A percentile compares a stretch with the other conserved stretches of the same genome.
Evolutionary conservation across 2,113 vertebrate genomes (phyloP).

Genomic region (Larimichthys polyactis): DNA sequence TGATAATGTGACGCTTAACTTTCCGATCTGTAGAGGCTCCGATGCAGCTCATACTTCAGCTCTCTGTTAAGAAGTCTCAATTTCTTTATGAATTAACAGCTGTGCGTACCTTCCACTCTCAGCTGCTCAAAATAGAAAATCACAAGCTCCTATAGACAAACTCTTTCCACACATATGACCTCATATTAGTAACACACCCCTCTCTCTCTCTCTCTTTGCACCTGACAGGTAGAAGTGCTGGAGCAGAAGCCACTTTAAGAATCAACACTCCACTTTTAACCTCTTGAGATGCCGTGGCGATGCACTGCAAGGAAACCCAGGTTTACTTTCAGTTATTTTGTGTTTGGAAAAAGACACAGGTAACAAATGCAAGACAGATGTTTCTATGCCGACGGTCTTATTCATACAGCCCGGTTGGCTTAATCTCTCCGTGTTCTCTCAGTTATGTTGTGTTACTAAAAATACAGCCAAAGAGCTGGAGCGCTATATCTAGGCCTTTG

Average conservation of each 20-base stretch:
- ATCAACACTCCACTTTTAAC: slow-evolving; percentile 8
- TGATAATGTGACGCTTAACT: not conserved
- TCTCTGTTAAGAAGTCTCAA: not conserved
- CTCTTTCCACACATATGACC: not conserved
- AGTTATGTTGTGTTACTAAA: slow-evolving; percentile 72
- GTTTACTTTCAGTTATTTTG: not conserved
- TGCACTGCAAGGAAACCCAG: not conserved
- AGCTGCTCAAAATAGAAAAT: slow-evolving; percentile 1
- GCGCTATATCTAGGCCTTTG: slow-evolving; percentile 61
- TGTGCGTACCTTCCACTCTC: slow-evolving; percentile 1
- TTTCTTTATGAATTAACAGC: not conserved
- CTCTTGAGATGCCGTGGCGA: slow-evolving; percentile 1
- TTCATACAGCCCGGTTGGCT: slow-evolving; percentile 39
- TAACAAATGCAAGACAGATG: slow-evolving; percentile 5
- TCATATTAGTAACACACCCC: slow-evolving; percentile 3
- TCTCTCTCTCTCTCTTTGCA: not conserved
- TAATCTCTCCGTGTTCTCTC: slow-evolving; percentile 52
- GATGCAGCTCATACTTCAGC: not conserved
- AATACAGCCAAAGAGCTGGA: slow-evolving; percentile 66
- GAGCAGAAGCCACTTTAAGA: slow-evolving; percentile 36
- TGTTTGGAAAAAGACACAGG: not conserved
- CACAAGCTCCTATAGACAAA: not conserved
- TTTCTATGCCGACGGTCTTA: slow-evolving; percentile 14
- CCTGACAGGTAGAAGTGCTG: slow-evolving; percentile 33
- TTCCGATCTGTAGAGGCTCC: not conserved